phyloP scores from a whole-genome alignment of 2,113 vertebrate genomes.

The Petromus typicus region DNA sequence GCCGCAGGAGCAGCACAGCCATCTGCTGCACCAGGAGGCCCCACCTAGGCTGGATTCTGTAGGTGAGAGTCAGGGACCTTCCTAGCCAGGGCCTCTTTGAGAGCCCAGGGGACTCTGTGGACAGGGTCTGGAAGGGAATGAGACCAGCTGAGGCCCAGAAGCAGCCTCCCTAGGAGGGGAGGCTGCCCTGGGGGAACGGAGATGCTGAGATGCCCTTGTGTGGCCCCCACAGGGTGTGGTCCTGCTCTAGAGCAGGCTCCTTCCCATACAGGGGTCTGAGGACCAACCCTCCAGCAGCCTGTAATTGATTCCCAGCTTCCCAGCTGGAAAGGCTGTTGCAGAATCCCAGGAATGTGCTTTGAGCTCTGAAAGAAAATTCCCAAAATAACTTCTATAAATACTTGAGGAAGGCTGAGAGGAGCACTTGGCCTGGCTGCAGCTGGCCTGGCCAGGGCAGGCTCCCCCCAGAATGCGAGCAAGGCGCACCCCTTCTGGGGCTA shows the following conservation, averaged over 20 bases:
- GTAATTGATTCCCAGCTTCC: conserved; percentile 81
- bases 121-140: not conserved
- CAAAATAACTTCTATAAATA: conserved; percentile 87
- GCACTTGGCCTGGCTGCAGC: conserved; percentile 16
- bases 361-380: conserved; percentile 83
- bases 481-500: accelerated
- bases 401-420: conserved; percentile 59
- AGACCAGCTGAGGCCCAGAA: not conserved
- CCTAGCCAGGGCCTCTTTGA: not conserved
- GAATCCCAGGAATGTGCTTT: conserved; percentile 88
- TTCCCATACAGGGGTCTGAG: conserved; percentile 1
- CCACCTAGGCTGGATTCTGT: not conserved
- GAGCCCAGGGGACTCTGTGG: no score
- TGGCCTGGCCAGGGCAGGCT: conserved; percentile 14
- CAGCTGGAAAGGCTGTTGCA: conserved; percentile 82
- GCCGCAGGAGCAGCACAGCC: not conserved
- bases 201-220: not conserved
- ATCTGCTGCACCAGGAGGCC: not conserved
- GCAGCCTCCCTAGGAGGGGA: not conserved
- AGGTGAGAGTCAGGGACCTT: not conserved
- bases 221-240: not conserved
- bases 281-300: conserved; percentile 30
- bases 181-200: not conserved
- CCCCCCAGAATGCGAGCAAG: not conserved
- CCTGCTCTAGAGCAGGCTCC: not conserved